Evolutionary conservation across 2,113 vertebrate species (phyloP), one percentile per base, ranked within the genome.

Genomic region (Amblyopsis rosae): DNA sequence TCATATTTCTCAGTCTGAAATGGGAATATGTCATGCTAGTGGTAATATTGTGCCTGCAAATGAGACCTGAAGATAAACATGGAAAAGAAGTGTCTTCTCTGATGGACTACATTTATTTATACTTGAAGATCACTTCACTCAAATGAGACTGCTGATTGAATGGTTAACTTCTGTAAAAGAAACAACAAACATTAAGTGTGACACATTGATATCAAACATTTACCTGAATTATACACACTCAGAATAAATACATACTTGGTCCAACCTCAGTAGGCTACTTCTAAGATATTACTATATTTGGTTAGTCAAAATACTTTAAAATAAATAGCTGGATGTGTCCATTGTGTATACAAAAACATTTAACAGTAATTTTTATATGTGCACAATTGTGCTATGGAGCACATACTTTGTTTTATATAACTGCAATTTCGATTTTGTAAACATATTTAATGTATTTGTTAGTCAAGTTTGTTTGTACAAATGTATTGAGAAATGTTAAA

Each of bases 371-470:
- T 79, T 75, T 75, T 76, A 53, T 62, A 75, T 56, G 59, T 50
- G 58, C n/a, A 57, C 61, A 59, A n/a, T 9, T 57, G 65, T 46
- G 65, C 65, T 55, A 16, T 55, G 32, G 51, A 61, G 72, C 33
- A 79, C 79, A 73, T 75, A 81, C 76, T 63, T 62, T 49, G 67
- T 83, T 85, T 74, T 73, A 75, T 81, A 75, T 53, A 76, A 57
- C 46, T 59, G 57, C 48, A 16, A 60, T 76, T 80, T 73, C 50
- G 17, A 60, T 76, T 80, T 73, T 55, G 26, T 60, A 59, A 63
- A 63, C 63, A 69, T 84, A 81, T 81, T 79, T 81, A 81, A 82
- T 47, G 78, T 82, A 62, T 75, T 73, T 75, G 74, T 76, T 67
- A 70, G 67, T 65, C 48, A 49, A 70, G 62, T 19, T 71, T 32